Percentiles rank a stretch among this genome's conserved stretches.
Evolutionary conservation across 1,140 invertebrate species (phyloP).

Genomic region (Pantala flavescens): DNA sequence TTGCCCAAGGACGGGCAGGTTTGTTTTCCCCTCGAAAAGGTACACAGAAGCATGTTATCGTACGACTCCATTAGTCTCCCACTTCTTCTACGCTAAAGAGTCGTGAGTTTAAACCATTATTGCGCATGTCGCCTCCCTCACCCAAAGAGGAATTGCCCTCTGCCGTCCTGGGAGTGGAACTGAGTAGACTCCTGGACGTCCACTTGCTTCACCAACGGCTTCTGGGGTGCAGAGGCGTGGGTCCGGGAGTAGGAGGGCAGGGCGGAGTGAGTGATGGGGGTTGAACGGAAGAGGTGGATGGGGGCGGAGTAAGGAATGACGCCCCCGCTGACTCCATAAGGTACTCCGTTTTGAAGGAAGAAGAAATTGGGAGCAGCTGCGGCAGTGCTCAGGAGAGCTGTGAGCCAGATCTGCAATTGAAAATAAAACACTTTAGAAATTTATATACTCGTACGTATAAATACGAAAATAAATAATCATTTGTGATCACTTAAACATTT

Average conservation of each 20-base stretch:
- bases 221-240: not conserved
- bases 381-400: not conserved
- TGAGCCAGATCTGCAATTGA: too few relatives aligned
- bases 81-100: too few relatives aligned
- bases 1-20: too few relatives aligned
- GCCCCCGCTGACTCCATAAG: not conserved
- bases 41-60: too few relatives aligned
- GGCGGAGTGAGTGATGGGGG: not conserved
- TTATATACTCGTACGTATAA: too few relatives aligned
- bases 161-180: constrained; percentile 12
- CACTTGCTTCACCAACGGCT: not conserved
- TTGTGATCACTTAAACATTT: too few relatives aligned
- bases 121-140: not conserved
- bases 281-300: not conserved
- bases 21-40: too few relatives aligned
- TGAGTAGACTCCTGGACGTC: not conserved
- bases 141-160: constrained; percentile 5
- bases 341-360: not conserved
- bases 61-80: too few relatives aligned
- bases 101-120: not conserved
- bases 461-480: too few relatives aligned
- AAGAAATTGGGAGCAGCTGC: not conserved
- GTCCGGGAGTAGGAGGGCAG: not conserved
- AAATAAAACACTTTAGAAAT: too few relatives aligned
- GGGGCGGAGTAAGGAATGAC: not conserved